Percentiles rank a stretch among this genome's conserved stretches.
Conservation (phyloP, 1,140 invertebrate genomes). For the Phthorimaea operculella region DNA sequence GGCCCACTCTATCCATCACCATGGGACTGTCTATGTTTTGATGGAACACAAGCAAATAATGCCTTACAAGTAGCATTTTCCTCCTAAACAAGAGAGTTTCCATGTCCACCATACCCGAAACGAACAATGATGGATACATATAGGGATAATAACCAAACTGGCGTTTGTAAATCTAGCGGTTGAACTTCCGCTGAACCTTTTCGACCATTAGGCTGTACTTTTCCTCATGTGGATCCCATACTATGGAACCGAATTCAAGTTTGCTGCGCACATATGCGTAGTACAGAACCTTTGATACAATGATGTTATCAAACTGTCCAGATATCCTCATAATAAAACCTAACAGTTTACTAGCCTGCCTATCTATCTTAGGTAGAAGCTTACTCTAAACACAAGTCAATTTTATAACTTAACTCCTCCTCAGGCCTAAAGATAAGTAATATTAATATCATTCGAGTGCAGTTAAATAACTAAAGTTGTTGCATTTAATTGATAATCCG, state of each 20-base stretch:
- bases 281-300: slow-evolving; percentile 8
- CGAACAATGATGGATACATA: neutral
- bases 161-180: slow-evolving; percentile 7
- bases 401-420: too few species aligned
- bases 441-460: too few species aligned
- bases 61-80: too few species aligned
- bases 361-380: too few species aligned
- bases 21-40: too few species aligned
- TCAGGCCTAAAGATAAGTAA: too few species aligned
- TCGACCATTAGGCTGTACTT: slow-evolving; percentile 10
- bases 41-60: too few species aligned
- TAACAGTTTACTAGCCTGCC: slow-evolving; percentile 8
- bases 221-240: slow-evolving; percentile 11
- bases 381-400: slow-evolving; percentile 8
- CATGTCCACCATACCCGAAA: too few species aligned
- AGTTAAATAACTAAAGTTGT: too few species aligned
- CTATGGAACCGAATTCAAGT: slow-evolving; percentile 10
- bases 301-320: slow-evolving; percentile 3
- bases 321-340: slow-evolving; percentile 12
- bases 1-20: too few species aligned
- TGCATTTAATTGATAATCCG: too few species aligned
- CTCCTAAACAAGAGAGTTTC: too few species aligned
- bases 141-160: slow-evolving; percentile 11
- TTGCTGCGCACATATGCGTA: slow-evolving; percentile 11
- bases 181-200: slow-evolving; percentile 9